Conservation (phyloP, 53 echinoderm and acorn worm genomes). For the Henricia sp. region DNA sequence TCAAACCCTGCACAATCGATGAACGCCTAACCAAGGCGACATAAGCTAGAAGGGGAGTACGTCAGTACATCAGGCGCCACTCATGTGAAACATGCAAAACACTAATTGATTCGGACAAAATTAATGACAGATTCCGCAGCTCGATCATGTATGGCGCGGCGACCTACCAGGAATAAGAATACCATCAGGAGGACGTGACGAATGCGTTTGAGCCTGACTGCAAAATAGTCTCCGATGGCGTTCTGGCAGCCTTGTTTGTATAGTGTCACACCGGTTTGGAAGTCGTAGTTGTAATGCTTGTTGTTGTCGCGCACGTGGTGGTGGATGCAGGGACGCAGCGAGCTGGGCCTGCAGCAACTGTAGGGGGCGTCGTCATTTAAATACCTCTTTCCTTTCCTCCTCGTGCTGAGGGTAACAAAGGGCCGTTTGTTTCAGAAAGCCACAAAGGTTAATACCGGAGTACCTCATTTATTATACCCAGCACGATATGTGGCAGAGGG, state of each 20-base stretch:
- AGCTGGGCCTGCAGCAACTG: slow-evolving; percentile 77
- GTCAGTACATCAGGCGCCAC: too few relatives aligned
- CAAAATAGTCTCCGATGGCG: slow-evolving; percentile 83
- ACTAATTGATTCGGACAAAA: too few relatives aligned
- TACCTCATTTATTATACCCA: too few relatives aligned
- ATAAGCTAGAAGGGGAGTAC: too few relatives aligned
- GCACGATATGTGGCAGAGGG: too few relatives aligned
- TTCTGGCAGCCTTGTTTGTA: slow-evolving; percentile 75
- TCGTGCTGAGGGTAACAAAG: slow-evolving; percentile 65
- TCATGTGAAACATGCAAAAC: too few relatives aligned
- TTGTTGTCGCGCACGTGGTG: slow-evolving; percentile 84
- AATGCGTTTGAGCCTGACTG: slow-evolving; percentile 70
- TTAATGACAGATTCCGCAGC: too few relatives aligned
- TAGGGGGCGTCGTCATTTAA: slow-evolving; percentile 90
- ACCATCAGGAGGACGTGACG: slow-evolving; percentile 67
- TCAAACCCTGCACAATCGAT: too few relatives aligned
- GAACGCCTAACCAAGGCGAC: too few relatives aligned
- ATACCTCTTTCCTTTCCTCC: slow-evolving; percentile 70
- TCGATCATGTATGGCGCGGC: neutral
- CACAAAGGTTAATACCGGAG: too few relatives aligned
- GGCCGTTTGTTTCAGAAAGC: too few relatives aligned
- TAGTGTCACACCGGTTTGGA: slow-evolving; percentile 66
- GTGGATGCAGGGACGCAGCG: slow-evolving; percentile 85
- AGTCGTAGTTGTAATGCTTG: slow-evolving; percentile 86
- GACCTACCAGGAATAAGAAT: slow-evolving; percentile 73